Percentiles rank a stretch among this genome's conserved stretches.
Evolutionary conservation across 2,797 vertebrate species (phyloP).

Genomic region (Pangasius mekongensis): DNA sequence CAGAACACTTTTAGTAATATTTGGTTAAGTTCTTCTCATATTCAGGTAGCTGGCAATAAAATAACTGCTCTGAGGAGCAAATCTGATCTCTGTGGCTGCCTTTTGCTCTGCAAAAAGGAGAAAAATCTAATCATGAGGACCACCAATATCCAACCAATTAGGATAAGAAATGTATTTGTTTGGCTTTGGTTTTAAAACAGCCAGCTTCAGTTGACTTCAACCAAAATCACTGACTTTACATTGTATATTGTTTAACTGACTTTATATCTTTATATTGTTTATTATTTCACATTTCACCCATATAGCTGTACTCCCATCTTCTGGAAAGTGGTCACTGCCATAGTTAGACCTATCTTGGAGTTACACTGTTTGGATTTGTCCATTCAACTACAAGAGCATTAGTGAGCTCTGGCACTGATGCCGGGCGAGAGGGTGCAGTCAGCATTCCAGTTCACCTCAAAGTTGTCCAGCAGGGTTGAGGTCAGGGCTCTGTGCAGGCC

Average conservation of each 20-base stretch:
- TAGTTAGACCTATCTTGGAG: not conserved
- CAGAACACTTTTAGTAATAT: not conserved
- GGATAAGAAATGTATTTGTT: not conserved
- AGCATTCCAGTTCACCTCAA: not conserved
- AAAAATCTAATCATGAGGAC: not conserved
- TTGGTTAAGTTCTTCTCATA: not conserved
- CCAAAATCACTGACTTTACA: not conserved
- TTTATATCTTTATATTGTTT: not conserved
- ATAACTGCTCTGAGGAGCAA: not conserved
- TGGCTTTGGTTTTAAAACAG: not conserved
- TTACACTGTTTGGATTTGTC: not conserved
- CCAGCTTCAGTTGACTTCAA: not conserved
- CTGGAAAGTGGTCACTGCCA: not conserved
- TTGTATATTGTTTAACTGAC: not conserved
- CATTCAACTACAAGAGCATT: not conserved
- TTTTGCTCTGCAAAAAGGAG: not conserved
- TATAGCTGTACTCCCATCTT: slow-evolving; percentile 18
- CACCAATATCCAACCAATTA: not conserved
- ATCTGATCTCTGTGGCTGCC: not conserved
- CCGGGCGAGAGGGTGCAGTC: not conserved
- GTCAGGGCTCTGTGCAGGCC: not conserved
- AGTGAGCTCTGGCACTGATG: not conserved
- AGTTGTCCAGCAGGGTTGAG: not conserved
- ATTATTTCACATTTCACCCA: not conserved
- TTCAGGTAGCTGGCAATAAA: not conserved